Percentiles rank a stretch among this genome's conserved stretches.
These are phyloP conservation scores for Yponomeuta plumbellus DNA, from an alignment of 2,888 invertebrate genomes.

Conservation along the genomic window DNA sequence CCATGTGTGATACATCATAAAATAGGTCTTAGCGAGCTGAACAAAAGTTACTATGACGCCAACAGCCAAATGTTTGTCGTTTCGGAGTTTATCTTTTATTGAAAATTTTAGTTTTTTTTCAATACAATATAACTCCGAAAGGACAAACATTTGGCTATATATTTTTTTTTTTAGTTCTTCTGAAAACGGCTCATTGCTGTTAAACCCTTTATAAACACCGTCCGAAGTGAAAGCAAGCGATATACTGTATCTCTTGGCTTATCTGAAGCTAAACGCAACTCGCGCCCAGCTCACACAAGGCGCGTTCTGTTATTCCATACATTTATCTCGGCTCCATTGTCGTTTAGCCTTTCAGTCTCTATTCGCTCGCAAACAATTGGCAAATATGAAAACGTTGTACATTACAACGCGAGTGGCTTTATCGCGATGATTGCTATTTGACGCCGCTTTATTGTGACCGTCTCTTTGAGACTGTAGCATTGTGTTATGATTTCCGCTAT, in stretches of 20 bases:
- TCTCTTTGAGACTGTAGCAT: neutral
- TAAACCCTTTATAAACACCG: neutral
- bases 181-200: no score
- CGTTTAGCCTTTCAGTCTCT: slow-evolving; percentile 7
- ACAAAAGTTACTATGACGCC: no score
- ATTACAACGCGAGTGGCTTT: neutral
- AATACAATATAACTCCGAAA: no score
- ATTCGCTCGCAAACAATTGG: slow-evolving; percentile 17
- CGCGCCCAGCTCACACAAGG: slow-evolving; percentile 7
- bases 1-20: no score
- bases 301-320: neutral
- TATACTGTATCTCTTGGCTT: neutral
- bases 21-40: no score
- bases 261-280: slow-evolving; percentile 8
- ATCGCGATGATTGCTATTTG: slow-evolving; percentile 4
- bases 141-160: no score
- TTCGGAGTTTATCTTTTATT: no score
- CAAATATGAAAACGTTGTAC: slow-evolving; percentile 16
- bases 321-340: slow-evolving; percentile 16
- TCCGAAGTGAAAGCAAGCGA: neutral
- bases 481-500: neutral
- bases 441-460: neutral
- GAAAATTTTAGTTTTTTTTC: no score
- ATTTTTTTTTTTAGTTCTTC: no score
- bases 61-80: no score